Conservation (phyloP, 1,140 invertebrate species). For the Aphelenchoides fujianensis region DNA sequence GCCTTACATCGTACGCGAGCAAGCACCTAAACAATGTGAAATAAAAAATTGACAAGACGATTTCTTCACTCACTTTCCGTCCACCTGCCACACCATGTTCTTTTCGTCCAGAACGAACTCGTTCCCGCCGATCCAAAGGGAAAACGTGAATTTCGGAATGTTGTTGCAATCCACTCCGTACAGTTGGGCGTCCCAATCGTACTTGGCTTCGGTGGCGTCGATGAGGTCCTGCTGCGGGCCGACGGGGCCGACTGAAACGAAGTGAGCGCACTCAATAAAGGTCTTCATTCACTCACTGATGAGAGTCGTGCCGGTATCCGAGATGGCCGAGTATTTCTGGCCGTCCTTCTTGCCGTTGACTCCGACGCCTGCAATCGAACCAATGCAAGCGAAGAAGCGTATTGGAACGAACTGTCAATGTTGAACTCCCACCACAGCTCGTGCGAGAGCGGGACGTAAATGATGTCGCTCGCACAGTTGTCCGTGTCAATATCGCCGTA, state of each 20-base stretch:
- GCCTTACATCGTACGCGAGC: neutral
- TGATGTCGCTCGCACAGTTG: neutral
- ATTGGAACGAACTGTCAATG: too few species aligned
- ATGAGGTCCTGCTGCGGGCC: neutral
- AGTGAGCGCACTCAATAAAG: too few species aligned
- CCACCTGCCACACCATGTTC: neutral
- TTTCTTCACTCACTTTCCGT: too few species aligned
- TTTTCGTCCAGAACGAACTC: neutral
- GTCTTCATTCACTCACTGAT: too few species aligned
- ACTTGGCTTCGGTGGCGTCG: neutral
- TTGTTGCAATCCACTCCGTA: neutral
- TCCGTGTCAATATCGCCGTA: neutral
- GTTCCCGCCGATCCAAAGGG: neutral
- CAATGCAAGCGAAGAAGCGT: too few species aligned
- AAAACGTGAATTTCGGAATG: neutral
- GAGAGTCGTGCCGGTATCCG: constrained; percentile 23
- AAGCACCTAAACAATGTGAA: too few species aligned
- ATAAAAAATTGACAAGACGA: too few species aligned
- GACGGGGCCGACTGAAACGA: neutral
- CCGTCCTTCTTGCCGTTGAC: neutral
- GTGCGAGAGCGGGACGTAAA: neutral
- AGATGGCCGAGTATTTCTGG: constrained; percentile 29
- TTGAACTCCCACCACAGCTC: constrained; percentile 6
- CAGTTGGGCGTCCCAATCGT: neutral
- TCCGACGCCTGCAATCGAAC: too few species aligned